phyloP scores from a whole-genome alignment of 2,797 vertebrate genomes.

The Cynodonichthys magdalenae region DNA sequence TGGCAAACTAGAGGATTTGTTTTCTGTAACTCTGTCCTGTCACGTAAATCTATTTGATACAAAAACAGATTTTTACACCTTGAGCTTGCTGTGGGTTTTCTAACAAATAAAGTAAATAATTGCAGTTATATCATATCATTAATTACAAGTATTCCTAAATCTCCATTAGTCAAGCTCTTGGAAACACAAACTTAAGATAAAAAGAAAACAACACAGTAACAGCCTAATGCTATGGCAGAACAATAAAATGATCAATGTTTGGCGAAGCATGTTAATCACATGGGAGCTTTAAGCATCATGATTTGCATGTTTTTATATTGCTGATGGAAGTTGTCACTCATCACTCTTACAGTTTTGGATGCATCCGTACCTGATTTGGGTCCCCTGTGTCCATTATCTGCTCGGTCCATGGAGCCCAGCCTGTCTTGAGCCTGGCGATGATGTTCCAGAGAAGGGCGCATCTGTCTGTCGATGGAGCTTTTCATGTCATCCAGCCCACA shows the following conservation, averaged over 20 bases:
- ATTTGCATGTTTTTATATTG: not conserved
- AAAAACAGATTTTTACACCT: too few relatives aligned
- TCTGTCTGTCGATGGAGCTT: conserved; percentile 88
- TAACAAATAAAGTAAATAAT: too few relatives aligned
- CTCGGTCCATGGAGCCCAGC: conserved; percentile 90
- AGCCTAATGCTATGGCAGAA: not conserved
- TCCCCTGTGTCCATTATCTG: conserved; percentile 87
- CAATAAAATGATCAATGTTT: fast-evolving
- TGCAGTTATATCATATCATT: not conserved
- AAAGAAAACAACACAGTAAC: not conserved
- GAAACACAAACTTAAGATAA: not conserved
- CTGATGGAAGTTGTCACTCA: not conserved
- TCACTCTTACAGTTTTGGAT: not conserved
- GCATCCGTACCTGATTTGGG: conserved; percentile 87
- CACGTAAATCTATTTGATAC: too few relatives aligned
- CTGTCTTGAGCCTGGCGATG: conserved; percentile 91
- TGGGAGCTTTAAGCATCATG: not conserved
- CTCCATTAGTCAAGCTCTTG: not conserved
- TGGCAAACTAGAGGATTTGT: not conserved
- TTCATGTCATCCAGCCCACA: conserved; percentile 88
- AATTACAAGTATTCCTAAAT: not conserved
- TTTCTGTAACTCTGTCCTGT: not conserved
- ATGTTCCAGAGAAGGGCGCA: conserved; percentile 91
- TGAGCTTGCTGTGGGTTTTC: too few relatives aligned
- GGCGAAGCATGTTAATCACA: not conserved